Evolutionary conservation across 1,140 invertebrate species (phyloP).

Genomic region (Drosophila funebris): DNA sequence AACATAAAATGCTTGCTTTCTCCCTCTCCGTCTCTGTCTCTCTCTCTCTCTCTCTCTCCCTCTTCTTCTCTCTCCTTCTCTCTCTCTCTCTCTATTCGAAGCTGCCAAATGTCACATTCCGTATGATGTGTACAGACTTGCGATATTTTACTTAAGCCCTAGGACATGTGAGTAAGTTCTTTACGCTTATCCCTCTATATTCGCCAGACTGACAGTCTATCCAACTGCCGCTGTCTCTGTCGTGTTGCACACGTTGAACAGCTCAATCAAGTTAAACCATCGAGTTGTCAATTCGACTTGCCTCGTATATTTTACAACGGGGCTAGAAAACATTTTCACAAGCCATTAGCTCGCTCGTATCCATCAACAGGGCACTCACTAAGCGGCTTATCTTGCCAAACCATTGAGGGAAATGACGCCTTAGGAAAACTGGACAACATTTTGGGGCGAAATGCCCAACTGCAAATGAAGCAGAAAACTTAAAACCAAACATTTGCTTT

Average conservation of each 20-base stretch:
- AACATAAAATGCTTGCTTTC: neutral
- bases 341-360: slow-evolving; percentile 67
- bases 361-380: slow-evolving; percentile 50
- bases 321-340: slow-evolving; percentile 63
- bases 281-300: slow-evolving; percentile 3
- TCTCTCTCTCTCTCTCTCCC: neutral
- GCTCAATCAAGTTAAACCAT: slow-evolving; percentile 58
- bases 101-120: neutral
- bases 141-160: neutral
- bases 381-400: slow-evolving; percentile 65
- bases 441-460: neutral
- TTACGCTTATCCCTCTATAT: neutral
- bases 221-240: neutral
- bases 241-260: slow-evolving; percentile 26
- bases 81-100: neutral
- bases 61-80: too few species aligned
- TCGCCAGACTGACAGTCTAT: neutral
- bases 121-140: neutral
- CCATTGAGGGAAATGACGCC: neutral
- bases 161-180: neutral
- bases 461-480: slow-evolving; percentile 14
- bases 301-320: slow-evolving; percentile 48
- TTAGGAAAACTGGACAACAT: slow-evolving; percentile 31
- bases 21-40: neutral
- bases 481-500: slow-evolving; percentile 3